Evolutionary conservation across 2,797 vertebrate genomes (phyloP).

Genomic region (Oophaga sylvatica): DNA sequence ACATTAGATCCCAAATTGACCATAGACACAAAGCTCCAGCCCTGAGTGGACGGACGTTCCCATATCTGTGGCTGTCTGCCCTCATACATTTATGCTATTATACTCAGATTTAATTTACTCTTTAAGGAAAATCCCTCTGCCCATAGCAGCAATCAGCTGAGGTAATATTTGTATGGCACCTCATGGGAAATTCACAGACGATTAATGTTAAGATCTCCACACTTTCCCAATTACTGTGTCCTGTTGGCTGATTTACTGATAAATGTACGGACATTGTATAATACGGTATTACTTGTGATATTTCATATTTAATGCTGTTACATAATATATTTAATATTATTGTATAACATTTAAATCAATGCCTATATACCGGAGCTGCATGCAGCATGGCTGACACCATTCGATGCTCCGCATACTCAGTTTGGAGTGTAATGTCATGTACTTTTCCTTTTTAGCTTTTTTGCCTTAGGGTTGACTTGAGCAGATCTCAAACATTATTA

Average conservation of each 20-base stretch:
- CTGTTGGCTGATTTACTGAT: neutral
- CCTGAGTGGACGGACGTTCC: neutral
- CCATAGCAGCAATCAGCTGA: conserved; percentile 7
- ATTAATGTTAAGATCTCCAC: neutral
- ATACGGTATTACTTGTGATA: neutral
- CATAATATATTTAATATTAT: neutral
- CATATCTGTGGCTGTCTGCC: neutral
- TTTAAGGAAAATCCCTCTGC: neutral
- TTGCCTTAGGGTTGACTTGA: conserved; percentile 1
- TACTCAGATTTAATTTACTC: neutral
- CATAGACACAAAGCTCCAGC: neutral
- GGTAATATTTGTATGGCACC: conserved; percentile 4
- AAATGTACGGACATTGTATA: neutral
- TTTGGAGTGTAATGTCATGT: neutral
- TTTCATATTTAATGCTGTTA: neutral
- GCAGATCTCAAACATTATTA: neutral
- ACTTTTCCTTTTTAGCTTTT: neutral
- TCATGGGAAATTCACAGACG: conserved; percentile 4
- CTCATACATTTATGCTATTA: neutral
- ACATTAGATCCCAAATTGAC: neutral
- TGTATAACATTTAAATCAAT: neutral
- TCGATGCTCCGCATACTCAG: neutral
- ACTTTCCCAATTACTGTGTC: neutral
- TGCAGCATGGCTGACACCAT: neutral
- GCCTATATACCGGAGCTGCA: neutral